Base-by-base conservation (phyloP, 2,888 invertebrate genomes). In the Rhogogaster chlorosoma region DNA sequence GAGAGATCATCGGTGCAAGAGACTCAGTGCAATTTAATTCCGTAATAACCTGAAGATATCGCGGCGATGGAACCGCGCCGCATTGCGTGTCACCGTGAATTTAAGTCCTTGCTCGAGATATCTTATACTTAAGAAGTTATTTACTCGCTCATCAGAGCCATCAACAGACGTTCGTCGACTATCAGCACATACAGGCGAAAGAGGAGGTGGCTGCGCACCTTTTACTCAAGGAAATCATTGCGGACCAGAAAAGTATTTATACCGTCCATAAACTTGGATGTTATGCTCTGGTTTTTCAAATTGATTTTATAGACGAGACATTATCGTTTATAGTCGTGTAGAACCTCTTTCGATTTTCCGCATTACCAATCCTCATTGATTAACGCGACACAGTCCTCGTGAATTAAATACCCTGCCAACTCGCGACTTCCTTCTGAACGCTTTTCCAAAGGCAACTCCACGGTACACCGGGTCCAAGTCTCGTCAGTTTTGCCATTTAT, bases 271-370 rank as follows among this genome's bases (percentile, higher is more conserved):
- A 80, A 80, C 32, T 80, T 49, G 61, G 36, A 80, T 57, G 49
- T 83, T 83, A 83, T 70, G 83, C 83, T 83, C 67, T 70, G 83
- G 83, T 83, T 83, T 67, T 70, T 83, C 64, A 70, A 70, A 83
- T 83, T 70, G 26, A 67, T 83, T 83, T 83, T 83, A 83, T 32
- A 29, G 70, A n/a, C 42, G 5, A 45, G 32, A 22, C 83, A 70
- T 83, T 45, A 38, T 67, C 83, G 64, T 67, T 83, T 83, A 80
- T 32, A 53, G 42, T 22, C 70, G n/a, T 45, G 49, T 18, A n/a
- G 61, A 38, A 12, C 7, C 38, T 29, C 29, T 32, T 12, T 36
- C 12, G 10, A 61, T 61, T 57, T 61, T 38, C 22, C 26, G 10
- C 26, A 26, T 32, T 9, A 61, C 32, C 9, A 61, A 80, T 26